Percentiles rank a stretch among this genome's conserved stretches.
These are phyloP conservation scores for Campopleginae sp. DNA, from an alignment of 2,888 invertebrate genomes.

Conservation along the genomic window DNA sequence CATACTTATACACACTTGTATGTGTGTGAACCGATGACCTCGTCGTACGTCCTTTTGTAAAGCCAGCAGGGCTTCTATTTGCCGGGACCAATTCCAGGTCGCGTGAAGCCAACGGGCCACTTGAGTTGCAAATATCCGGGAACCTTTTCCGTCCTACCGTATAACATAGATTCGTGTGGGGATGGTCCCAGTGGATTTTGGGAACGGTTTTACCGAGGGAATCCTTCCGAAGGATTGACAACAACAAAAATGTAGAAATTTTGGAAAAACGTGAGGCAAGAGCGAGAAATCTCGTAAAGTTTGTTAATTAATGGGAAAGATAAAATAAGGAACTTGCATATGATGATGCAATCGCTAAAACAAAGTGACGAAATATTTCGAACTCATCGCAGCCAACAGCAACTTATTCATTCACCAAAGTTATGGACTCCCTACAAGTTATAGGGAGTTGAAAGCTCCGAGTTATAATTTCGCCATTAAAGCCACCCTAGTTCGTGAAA, in stretches of 20 bases:
- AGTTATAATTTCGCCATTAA: slow-evolving; percentile 10
- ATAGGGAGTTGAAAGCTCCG: neutral
- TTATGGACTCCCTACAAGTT: neutral
- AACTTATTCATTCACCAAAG: slow-evolving; percentile 7
- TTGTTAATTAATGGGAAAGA: neutral
- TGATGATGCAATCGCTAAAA: neutral
- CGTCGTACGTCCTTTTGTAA: slow-evolving; percentile 10
- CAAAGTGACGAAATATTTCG: neutral
- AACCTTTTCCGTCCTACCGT: neutral
- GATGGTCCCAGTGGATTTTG: neutral
- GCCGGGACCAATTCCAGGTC: slow-evolving; percentile 33
- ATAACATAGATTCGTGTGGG: neutral
- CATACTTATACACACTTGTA: neutral
- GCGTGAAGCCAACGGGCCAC: slow-evolving; percentile 35
- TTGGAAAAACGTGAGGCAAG: neutral
- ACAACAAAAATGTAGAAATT: neutral
- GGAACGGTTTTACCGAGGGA: neutral
- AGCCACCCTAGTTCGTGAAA: slow-evolving; percentile 1
- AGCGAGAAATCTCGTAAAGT: neutral
- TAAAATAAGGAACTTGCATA: neutral
- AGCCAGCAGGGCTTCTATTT: slow-evolving; percentile 22
- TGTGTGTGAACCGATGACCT: neutral
- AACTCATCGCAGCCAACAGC: neutral
- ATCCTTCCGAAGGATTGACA: neutral
- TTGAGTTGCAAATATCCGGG: slow-evolving; percentile 52